Evolutionary conservation across 1,140 invertebrate species (phyloP), one percentile per base, ranked within the genome.

Genomic region (Meloidogyne chitwoodi): DNA sequence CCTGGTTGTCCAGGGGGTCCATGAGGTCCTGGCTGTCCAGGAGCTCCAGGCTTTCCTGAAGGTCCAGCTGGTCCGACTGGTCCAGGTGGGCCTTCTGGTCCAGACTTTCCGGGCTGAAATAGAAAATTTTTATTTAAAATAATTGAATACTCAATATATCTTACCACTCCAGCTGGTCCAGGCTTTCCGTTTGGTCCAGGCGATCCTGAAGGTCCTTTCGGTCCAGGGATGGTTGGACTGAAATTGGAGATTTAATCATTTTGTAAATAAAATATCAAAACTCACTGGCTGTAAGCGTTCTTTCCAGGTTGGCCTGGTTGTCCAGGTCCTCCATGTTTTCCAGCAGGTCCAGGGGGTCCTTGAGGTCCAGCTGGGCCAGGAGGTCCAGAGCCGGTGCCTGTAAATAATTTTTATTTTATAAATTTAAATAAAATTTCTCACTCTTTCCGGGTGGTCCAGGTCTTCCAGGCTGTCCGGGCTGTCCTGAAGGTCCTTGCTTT

Each of bases 401-500:
- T 56, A n/a, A 56, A 56, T 6, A n/a, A 56, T 14, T 41, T 12
- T 41, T 41, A 41, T 16, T 41, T 0, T 11, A 56, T n/a, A n/a
- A 56, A 8, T 56, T 56, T 22, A 56, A n/a, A n/a, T 56, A n/a
- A 22, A 56, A 3, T n/a, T 56, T 56, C 48, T 56, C n/a, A 65
- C 41, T 31, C 11, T 27, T 34, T 78, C 78, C 77, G 24, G 71
- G 41, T n/a, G 22, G 61, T 61, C 76, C 76, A 2, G 76, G 76
- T 29, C 64, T 62, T 26, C 77, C 77, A 26, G 77, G 77, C 6
- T 44, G 74, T 26, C 72, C 77, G 3, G 24, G 16, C 27, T 27
- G 34, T 1, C 77, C 77, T 5, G 22, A 16, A 62, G 41, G 31
- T 38, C 78, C 78, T 34, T 38, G 68, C 31, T 56, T 44, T 64